Evolutionary conservation across 2,797 vertebrate genomes (phyloP).

Genomic region (Halcyon leucocephala): DNA sequence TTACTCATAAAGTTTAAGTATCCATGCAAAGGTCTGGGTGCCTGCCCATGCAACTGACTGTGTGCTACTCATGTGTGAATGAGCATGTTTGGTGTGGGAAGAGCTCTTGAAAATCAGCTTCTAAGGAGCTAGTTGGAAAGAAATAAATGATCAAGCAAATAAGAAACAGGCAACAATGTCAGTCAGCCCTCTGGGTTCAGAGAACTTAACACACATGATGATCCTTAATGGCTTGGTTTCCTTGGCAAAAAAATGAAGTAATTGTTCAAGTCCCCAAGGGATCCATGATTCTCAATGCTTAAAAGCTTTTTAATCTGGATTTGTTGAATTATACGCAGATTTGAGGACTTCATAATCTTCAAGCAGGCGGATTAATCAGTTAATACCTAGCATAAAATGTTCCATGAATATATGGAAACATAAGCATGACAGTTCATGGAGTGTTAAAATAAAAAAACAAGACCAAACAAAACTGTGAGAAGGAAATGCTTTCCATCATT

Average conservation of each 20-base stretch:
- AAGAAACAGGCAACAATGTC: not conserved
- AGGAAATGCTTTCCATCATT: slow-evolving; percentile 22
- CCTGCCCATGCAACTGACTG: not conserved
- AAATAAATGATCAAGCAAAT: slow-evolving; percentile 25
- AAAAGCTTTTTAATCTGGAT: slow-evolving; percentile 79
- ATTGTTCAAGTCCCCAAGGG: slow-evolving; percentile 54
- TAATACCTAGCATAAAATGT: slow-evolving; percentile 66
- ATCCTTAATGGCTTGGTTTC: slow-evolving; percentile 43
- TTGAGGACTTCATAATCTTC: slow-evolving; percentile 72
- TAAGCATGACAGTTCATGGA: slow-evolving; percentile 38
- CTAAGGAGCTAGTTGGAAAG: not conserved
- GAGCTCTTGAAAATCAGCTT: not conserved
- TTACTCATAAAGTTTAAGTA: not conserved
- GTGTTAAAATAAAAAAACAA: slow-evolving; percentile 56
- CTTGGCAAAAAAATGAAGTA: slow-evolving; percentile 44
- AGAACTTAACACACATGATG: slow-evolving; percentile 30
- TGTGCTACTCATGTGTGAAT: not conserved
- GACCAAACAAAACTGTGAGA: slow-evolving; percentile 5
- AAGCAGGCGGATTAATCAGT: slow-evolving; percentile 73
- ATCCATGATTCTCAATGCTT: slow-evolving; percentile 48
- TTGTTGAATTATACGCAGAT: slow-evolving; percentile 72
- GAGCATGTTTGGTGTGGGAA: not conserved
- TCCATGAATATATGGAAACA: slow-evolving; percentile 52
- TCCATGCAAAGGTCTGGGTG: not conserved
- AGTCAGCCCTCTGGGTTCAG: not conserved